phyloP scores from a whole-genome alignment of 2,888 invertebrate species.

The Loripinus fragilis region DNA sequence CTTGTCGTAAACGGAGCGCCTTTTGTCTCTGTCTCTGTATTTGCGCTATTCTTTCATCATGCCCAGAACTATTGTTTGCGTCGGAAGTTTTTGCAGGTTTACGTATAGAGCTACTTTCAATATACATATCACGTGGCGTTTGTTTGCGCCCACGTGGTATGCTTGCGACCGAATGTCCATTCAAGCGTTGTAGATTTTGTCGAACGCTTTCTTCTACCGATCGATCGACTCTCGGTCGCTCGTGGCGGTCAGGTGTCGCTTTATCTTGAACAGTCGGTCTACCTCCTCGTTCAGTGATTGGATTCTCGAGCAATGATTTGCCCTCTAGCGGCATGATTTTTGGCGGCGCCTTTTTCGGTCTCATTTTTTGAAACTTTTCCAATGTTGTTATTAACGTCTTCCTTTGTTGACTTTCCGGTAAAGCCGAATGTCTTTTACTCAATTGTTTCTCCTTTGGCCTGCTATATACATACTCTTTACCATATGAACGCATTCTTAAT shows the following conservation, averaged over 20 bases:
- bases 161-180: slow-evolving; percentile 66
- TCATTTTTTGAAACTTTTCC: slow-evolving; percentile 71
- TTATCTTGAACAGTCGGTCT: slow-evolving; percentile 19
- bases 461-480: slow-evolving; percentile 54
- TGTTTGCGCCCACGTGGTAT: slow-evolving; percentile 69
- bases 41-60: slow-evolving; percentile 48
- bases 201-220: slow-evolving; percentile 68
- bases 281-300: slow-evolving; percentile 25
- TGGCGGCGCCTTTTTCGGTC: slow-evolving; percentile 66
- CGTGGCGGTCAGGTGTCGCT: slow-evolving; percentile 31
- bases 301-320: slow-evolving; percentile 68
- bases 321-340: slow-evolving; percentile 71
- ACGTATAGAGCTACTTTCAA: slow-evolving; percentile 62
- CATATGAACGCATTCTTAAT: slow-evolving; percentile 66
- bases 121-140: slow-evolving; percentile 48
- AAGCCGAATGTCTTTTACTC: slow-evolving; percentile 53
- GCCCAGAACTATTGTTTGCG: slow-evolving; percentile 51
- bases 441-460: slow-evolving; percentile 55
- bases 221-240: slow-evolving; percentile 21
- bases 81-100: slow-evolving; percentile 27
- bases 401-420: slow-evolving; percentile 46
- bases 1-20: slow-evolving; percentile 45
- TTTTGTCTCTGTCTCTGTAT: slow-evolving; percentile 60
- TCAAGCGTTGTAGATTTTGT: slow-evolving; percentile 66
- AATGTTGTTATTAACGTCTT: slow-evolving; percentile 68